These are phyloP conservation scores for Mormoops blainvillei DNA, from an alignment of 2,113 vertebrate genomes.

Conservation along the genomic window DNA sequence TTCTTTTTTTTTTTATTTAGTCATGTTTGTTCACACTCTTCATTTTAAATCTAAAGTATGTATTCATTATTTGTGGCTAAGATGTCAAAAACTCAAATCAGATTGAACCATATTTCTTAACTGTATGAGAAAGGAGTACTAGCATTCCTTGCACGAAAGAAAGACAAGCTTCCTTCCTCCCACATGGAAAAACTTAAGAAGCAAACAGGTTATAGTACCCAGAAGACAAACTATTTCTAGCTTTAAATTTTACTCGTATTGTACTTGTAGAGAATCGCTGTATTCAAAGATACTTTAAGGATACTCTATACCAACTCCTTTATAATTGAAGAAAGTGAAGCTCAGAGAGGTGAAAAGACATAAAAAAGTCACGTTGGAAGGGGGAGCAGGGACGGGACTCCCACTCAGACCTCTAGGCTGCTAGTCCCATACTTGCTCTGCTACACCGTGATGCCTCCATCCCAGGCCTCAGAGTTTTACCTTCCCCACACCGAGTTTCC, in stretches of 20 bases:
- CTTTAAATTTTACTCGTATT: conserved; percentile 13
- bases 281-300: not conserved
- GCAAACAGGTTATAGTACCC: not conserved
- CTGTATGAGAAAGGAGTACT: not conserved
- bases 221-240: not conserved
- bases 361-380: not conserved
- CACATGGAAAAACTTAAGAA: not conserved
- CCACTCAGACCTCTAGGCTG: no score
- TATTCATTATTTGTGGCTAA: no score
- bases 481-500: not conserved
- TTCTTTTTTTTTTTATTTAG: not conserved
- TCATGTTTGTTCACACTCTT: no score
- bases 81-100: no score
- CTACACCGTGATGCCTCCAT: not conserved
- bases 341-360: not conserved
- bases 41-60: no score
- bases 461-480: not conserved
- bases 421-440: not conserved
- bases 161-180: not conserved
- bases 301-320: not conserved
- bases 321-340: not conserved
- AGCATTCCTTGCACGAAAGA: not conserved
- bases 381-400: not conserved
- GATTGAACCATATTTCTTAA: not conserved
- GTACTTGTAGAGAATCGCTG: not conserved